Evolutionary conservation across 2,113 vertebrate genomes (phyloP), one percentile per base, ranked within the genome.

Genomic region (Cebus imitator): DNA sequence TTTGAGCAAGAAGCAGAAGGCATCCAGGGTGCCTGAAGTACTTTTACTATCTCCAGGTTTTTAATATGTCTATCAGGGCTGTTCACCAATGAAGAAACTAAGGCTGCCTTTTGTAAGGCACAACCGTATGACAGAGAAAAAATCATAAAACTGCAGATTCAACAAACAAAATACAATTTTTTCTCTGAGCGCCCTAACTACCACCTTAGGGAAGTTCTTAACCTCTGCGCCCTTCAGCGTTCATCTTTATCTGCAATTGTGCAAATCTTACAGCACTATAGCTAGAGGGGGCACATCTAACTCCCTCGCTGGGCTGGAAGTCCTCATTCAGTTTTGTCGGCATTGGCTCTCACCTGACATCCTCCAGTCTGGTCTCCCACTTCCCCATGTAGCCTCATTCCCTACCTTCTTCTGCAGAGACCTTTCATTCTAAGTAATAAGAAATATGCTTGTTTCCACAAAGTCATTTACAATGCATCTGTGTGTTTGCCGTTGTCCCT

Each of bases 331-430:
- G 9, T n/a, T 64, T 8, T 8, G 8, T 21, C 10, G 18, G 35
- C 43, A 32, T 2, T 21, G 8, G 2, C 80, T 30, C 21, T 58
- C 10, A 0, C 16, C 0, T 5, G 12, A 58, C 12, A 64, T 57
- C 9, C 17, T 50, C 37, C 50, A 11, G 25, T 52, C 70, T 70
- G 83, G 27, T 70, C 72, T 96, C 40, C n/a, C 23, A 17, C 37
- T 37, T 14, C n/a, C 11, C 12, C 17, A 50, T 40, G n/a, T 61
- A 52, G 17, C 17, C 57, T 80, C 64, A 61, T 16, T 76, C n/a
- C 66, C 55, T 55, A 50, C 23, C 30, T 40, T 68, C 55, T 78
- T 90, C 45, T 87, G 35, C 25, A 87, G 20, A 70, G 6, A 82
- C 8, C 25, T 27, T 66, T 72, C 37, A 68, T 64, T 35, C 73